These are phyloP conservation scores for Magallana angulata DNA, from an alignment of 1,140 invertebrate genomes.

Conservation along the genomic window DNA sequence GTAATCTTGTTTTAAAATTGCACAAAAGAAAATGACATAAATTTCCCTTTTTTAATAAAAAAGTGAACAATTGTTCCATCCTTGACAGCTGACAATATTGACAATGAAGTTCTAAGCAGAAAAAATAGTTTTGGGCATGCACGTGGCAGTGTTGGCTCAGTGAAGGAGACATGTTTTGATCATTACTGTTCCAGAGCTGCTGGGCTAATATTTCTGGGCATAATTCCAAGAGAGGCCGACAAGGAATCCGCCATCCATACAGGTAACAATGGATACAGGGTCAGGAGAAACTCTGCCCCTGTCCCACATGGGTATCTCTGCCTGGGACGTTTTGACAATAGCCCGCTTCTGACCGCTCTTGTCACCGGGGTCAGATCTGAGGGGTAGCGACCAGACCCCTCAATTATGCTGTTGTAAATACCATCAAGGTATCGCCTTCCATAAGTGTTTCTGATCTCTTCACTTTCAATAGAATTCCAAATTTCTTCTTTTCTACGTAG, in stretches of 20 bases:
- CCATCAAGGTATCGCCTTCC: conserved; percentile 72
- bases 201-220: conserved; percentile 67
- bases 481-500: conserved; percentile 68
- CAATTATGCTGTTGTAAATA: conserved; percentile 67
- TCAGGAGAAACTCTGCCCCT: conserved; percentile 73
- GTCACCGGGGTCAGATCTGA: conserved; percentile 75
- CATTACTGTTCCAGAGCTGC: conserved; percentile 35
- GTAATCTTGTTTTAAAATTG: conserved; percentile 8
- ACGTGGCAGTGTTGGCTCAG: conserved; percentile 16
- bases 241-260: conserved; percentile 75
- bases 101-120: too few relatives aligned
- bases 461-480: conserved; percentile 71
- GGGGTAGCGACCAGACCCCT: conserved; percentile 60
- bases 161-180: neutral
- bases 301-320: conserved; percentile 74
- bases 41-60: too few relatives aligned
- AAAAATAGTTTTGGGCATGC: neutral
- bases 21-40: neutral
- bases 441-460: conserved; percentile 66
- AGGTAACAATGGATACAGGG: conserved; percentile 72
- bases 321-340: conserved; percentile 75
- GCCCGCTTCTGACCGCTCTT: conserved; percentile 73
- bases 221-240: conserved; percentile 62
- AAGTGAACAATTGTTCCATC: too few relatives aligned
- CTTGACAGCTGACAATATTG: too few relatives aligned